Conservation (phyloP, 2,888 invertebrate species). For the Nebria salina region DNA sequence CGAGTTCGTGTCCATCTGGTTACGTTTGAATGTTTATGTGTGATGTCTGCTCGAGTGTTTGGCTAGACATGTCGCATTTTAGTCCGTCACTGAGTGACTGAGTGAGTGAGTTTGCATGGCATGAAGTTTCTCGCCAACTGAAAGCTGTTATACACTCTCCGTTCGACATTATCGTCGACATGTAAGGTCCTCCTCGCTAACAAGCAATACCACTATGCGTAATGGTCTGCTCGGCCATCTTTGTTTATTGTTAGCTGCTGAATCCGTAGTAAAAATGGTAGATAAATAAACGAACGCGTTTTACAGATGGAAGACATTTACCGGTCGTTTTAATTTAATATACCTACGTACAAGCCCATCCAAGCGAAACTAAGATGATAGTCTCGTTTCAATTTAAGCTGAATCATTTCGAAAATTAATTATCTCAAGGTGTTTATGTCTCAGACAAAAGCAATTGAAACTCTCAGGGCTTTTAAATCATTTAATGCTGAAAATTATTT, state of each 20-base stretch:
- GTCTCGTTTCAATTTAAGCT: not conserved
- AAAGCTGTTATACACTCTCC: no score
- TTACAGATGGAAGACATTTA: not conserved
- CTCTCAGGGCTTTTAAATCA: not conserved
- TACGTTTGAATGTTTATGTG: not conserved
- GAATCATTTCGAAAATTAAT: slow-evolving; percentile 1
- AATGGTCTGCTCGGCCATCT: no score
- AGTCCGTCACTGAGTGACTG: no score
- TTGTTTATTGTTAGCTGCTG: no score
- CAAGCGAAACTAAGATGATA: not conserved
- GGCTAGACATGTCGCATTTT: slow-evolving; percentile 7
- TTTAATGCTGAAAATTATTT: not conserved
- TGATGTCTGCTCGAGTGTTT: slow-evolving; percentile 1
- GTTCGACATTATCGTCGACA: no score
- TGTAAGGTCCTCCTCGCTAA: no score
- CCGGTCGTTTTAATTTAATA: not conserved
- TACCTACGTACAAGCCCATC: not conserved
- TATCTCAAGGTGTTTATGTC: not conserved
- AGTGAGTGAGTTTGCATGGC: no score
- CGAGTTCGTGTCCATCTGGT: slow-evolving; percentile 7
- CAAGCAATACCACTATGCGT: no score
- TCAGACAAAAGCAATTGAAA: not conserved
- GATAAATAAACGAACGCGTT: not conserved
- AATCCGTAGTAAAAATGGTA: no score
- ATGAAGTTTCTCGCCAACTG: no score